Evolutionary conservation across 1,140 invertebrate genomes (phyloP), one percentile per base, ranked within the genome.

Genomic region (Pseudomyrmex pallidus): DNA sequence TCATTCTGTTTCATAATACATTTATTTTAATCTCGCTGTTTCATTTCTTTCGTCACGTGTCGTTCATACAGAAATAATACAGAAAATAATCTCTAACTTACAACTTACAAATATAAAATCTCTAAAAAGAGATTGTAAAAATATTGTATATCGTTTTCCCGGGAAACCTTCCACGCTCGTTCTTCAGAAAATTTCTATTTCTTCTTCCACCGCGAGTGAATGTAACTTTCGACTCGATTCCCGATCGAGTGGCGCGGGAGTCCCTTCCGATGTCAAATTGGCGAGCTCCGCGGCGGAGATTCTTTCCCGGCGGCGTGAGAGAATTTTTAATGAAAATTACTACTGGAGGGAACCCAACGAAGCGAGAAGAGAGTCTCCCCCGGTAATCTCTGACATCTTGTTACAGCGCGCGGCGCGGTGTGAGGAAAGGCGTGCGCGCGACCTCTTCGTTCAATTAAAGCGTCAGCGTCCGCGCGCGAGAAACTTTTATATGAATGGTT

Each of bases 401-500:
- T 80, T 80, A 59, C 52, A 78, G 64, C 78, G 64, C 84, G 48
- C 20, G 64, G 59, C 22, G 68, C 54, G 25, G 25, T 25, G 25
- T 25, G 25, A 80, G 64, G 74, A 61, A 74, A 52, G 44, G 59
- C 44, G 20, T 22, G 50, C 50, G n/a, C 50, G 57, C 76, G 70
- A 63, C 61, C 67, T 83, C 66, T 85, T 67, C 84, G 90, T 91
- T 91, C 91, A 93, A 93, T 94, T 94, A 93, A 93, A 92, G 84
- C 90, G 91, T 92, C 91, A 92, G 86, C 90, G 82, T 85, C 84
- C 87, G 88, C 70, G 74, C 87, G 88, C 67, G 74, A 85, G 86
- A 92, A 93, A 93, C 90, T 94, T 94, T 93, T 92, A 91, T 93
- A 92, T 91, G 90, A 92, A 93, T 93, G 91, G 91, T 85, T 93